Evolutionary conservation across 30 jellyfish, hydroid and myxozoan species (phyloP).

Genomic region (Turritopsis rubra): DNA sequence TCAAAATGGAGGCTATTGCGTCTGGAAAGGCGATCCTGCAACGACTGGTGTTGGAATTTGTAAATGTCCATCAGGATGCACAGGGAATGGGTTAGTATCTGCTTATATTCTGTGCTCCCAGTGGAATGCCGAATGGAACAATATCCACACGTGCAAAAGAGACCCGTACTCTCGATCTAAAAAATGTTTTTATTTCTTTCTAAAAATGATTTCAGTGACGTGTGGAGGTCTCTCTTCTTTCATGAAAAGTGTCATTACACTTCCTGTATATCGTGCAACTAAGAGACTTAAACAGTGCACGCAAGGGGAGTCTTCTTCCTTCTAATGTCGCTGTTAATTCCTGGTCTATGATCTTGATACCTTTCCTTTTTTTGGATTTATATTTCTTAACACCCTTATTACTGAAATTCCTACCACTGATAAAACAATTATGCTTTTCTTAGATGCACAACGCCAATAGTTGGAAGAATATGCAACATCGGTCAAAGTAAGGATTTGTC

Average conservation of each 20-base stretch:
- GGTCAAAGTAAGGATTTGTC: not conserved
- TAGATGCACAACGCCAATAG: not conserved
- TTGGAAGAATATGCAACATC: slow-evolving; percentile 8
- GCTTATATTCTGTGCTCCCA: not conserved
- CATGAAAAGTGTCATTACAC: no score
- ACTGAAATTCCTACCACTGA: no score
- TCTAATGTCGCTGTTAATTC: no score
- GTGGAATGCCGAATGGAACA: not conserved
- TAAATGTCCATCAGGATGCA: slow-evolving; percentile 59
- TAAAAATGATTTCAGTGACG: not conserved
- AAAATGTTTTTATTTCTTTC: not conserved
- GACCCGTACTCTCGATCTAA: not conserved
- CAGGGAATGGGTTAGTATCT: slow-evolving; percentile 52
- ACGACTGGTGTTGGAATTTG: slow-evolving; percentile 25
- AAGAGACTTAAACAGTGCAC: no score
- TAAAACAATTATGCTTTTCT: no score
- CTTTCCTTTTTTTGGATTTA: no score
- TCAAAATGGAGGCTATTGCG: slow-evolving; percentile 36
- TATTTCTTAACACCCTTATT: no score
- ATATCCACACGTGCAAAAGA: not conserved
- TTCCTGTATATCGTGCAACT: no score
- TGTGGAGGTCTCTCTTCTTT: no score
- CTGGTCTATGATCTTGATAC: no score
- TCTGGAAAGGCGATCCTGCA: slow-evolving; percentile 22
- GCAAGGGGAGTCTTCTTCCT: no score